Conservation (phyloP, 2,888 invertebrate species). For the Philaethria dido region DNA sequence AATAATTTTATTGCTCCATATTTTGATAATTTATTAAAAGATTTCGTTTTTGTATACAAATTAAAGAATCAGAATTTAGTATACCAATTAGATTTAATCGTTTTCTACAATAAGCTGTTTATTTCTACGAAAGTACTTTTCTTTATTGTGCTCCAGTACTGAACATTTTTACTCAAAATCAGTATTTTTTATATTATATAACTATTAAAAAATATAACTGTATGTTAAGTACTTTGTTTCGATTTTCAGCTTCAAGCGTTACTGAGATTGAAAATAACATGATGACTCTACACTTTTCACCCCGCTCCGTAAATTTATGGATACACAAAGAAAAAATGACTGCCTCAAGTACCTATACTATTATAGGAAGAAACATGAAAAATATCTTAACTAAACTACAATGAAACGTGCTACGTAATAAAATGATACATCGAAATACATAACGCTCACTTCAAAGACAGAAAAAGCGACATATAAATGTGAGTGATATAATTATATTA, state of each 20-base stretch:
- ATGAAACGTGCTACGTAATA: neutral
- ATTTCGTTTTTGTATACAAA: neutral
- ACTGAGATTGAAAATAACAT: neutral
- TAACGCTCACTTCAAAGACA: neutral
- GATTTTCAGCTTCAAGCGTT: neutral
- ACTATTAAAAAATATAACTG: too few relatives aligned
- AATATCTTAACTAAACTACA: neutral
- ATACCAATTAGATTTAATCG: neutral
- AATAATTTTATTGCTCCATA: neutral
- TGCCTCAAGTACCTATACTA: neutral
- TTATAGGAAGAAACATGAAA: neutral
- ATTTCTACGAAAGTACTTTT: neutral
- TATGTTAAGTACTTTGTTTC: too few relatives aligned
- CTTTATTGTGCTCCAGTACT: neutral
- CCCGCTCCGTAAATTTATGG: neutral
- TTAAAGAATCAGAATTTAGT: neutral
- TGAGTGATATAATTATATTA: conserved; percentile 9
- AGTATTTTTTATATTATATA: too few relatives aligned
- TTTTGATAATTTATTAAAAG: neutral
- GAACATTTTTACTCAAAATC: too few relatives aligned
- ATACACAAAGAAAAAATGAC: neutral
- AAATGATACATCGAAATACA: neutral
- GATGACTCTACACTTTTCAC: neutral
- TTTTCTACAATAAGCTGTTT: neutral
- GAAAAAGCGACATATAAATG: neutral